Conservation (phyloP, 2,797 vertebrate genomes). For the Arnoldichthys spilopterus region DNA sequence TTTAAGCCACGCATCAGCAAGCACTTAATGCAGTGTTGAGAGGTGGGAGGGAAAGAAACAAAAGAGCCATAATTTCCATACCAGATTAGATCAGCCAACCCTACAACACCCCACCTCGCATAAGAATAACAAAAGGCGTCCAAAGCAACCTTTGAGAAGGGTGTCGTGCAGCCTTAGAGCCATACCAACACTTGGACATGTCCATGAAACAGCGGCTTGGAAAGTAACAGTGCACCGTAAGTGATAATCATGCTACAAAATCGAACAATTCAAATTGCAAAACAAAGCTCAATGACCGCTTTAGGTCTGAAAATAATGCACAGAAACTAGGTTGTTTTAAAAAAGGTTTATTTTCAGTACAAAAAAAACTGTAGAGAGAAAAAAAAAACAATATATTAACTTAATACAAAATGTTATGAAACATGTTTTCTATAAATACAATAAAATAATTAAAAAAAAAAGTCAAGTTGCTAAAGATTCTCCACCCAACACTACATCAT, state of each 20-base stretch:
- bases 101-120: conserved; percentile 32
- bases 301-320: not conserved
- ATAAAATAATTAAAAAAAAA: conserved; percentile 85
- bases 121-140: conserved; percentile 50
- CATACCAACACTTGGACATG: not conserved
- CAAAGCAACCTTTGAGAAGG: conserved; percentile 25
- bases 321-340: conserved; percentile 25
- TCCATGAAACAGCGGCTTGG: not conserved
- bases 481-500: conserved; percentile 71
- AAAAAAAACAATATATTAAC: conserved; percentile 82
- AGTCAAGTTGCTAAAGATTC: conserved; percentile 77
- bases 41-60: conserved; percentile 42
- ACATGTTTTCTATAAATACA: conserved; percentile 84
- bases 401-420: conserved; percentile 79
- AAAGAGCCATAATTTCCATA: conserved; percentile 55
- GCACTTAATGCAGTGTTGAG: conserved; percentile 2
- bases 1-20: conserved; percentile 1
- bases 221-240: not conserved
- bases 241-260: not conserved
- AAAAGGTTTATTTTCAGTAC: conserved; percentile 78
- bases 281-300: not conserved
- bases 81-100: conserved; percentile 49
- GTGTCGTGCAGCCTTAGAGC: not conserved
- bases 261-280: not conserved
- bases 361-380: conserved; percentile 70